Evolutionary conservation across 2,797 vertebrate species (phyloP).

Genomic region (Spinus pinus): DNA sequence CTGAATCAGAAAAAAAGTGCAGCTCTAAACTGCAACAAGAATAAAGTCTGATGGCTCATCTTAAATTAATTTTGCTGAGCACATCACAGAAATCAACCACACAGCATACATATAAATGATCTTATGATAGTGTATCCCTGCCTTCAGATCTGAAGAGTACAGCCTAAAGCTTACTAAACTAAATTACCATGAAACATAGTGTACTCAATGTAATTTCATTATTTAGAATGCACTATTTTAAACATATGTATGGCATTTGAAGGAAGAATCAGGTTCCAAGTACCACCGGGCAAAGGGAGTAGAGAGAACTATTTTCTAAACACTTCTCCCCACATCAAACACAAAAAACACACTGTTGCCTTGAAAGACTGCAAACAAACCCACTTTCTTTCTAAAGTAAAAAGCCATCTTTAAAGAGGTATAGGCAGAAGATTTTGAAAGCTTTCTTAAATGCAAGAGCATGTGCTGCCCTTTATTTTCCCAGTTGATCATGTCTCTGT

Average conservation of each 20-base stretch:
- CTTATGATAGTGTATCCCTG: background rate
- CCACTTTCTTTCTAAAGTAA: background rate
- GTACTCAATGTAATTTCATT: background rate
- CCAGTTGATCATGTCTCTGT: fast-evolving
- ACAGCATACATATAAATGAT: background rate
- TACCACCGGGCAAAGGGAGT: background rate
- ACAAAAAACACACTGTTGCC: background rate
- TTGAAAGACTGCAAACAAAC: background rate
- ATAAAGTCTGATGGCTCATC: background rate
- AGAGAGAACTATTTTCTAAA: background rate
- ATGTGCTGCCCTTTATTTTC: background rate
- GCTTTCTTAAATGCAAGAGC: background rate
- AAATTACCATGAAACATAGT: background rate
- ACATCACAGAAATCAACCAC: background rate
- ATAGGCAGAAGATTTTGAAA: background rate
- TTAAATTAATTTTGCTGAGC: background rate
- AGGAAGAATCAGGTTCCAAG: background rate
- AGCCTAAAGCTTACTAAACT: background rate
- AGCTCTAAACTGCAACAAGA: background rate
- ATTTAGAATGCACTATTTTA: background rate
- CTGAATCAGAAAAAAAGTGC: background rate
- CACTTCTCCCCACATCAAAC: background rate
- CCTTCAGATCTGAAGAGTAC: background rate
- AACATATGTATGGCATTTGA: background rate
- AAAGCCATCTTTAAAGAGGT: background rate